Base-by-base conservation (phyloP, 2,797 vertebrate genomes). In the Pangasius macronema region DNA sequence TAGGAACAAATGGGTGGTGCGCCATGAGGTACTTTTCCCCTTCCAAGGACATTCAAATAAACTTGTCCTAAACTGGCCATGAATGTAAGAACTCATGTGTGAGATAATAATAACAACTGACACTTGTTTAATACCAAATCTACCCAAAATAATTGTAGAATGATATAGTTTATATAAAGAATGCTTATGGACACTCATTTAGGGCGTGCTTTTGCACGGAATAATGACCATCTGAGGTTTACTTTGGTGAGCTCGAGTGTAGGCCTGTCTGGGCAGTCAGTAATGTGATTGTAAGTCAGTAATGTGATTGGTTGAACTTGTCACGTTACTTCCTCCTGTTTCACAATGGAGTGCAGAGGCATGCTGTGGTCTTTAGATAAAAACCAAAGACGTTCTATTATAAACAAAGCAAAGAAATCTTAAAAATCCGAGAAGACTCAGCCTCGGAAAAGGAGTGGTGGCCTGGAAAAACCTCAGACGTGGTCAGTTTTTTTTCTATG, bases 1-100 rank as follows among this genome's bases (percentile, higher is more conserved):
- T 84, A 65, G 81, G 76, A 90, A 85, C 86, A 86, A 86, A 89
- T 73, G 80, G 77, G 89, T 72, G 85, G 83, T 67, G 80, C 46
- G 33, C 85, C 73, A 84, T 83, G 51, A 80, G 53, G 63, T 30
- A 79, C 36, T 51, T 68, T 67, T 36, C 65, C 81, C 67, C 42
- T 79, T 82, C 49, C 39, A 30, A 42, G 33, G 84, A 82, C 85
- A 27, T 68, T 80, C 24, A 42, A 87, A 89, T 36, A 73, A 84
- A 82, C 57, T 33, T 76, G 30, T 53, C 36, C 42, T 16, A 59
- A 84, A 86, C 57, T 49, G 57, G 33, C 51, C 84, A 85, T 55
- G 63, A 46, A 79, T 3, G 86, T 14, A 75, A 85, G 68, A 70
- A 46, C 82, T 67, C 7, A 0, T 63, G 24, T 20, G 7, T 2